These are phyloP conservation scores for Sebastes taczanowskii DNA, from an alignment of 2,797 vertebrate genomes.

Conservation along the genomic window DNA sequence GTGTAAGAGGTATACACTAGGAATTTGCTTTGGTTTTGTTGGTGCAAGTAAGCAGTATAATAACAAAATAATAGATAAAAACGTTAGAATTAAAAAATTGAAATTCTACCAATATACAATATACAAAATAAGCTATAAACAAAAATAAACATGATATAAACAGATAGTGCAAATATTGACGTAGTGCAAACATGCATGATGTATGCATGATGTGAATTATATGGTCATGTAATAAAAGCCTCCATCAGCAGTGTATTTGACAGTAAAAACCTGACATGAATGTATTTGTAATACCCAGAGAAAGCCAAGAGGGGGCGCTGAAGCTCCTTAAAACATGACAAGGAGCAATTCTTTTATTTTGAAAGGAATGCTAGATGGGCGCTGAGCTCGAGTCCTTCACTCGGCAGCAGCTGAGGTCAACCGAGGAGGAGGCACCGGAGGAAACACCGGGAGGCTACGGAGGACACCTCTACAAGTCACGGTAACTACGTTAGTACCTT, in stretches of 20 bases:
- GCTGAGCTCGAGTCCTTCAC: conserved; percentile 55
- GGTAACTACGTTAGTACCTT: not conserved
- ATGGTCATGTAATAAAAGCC: not conserved
- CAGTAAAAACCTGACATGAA: not conserved
- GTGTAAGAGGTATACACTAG: too few species aligned
- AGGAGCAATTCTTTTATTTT: conserved; percentile 54
- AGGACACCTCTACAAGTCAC: not conserved
- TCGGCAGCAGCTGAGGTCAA: conserved; percentile 58
- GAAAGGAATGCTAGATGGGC: conserved; percentile 21
- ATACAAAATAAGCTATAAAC: too few species aligned
- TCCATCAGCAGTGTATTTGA: not conserved
- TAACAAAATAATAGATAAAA: too few species aligned
- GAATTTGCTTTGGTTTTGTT: too few species aligned
- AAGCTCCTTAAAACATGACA: not conserved
- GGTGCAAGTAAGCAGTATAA: too few species aligned
- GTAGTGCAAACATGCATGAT: not conserved
- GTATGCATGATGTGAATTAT: not conserved
- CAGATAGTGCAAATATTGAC: too few species aligned
- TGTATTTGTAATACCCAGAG: not conserved
- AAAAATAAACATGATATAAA: too few species aligned
- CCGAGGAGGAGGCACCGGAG: not conserved
- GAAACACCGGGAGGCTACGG: not conserved
- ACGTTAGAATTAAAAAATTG: too few species aligned
- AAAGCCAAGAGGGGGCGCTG: not conserved
- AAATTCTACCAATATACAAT: too few species aligned